Base-by-base conservation (phyloP, 2,113 vertebrate genomes). In the Ia io region DNA sequence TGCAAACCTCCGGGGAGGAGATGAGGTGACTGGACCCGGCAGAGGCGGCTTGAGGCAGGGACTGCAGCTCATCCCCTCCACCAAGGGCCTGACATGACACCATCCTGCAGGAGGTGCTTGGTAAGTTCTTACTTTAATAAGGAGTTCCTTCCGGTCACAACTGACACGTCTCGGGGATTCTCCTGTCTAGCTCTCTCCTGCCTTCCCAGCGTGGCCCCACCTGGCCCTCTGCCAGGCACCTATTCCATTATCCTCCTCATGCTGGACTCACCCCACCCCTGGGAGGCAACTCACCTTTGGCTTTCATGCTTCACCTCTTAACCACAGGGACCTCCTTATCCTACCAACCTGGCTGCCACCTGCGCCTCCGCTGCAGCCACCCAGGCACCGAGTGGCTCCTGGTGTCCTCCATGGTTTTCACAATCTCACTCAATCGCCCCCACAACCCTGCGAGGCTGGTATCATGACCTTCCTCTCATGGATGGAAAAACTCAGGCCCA, bases 341-440 rank as follows among this genome's bases (percentile, higher is more conserved):
- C 44, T n/a, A 12, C 35, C 13, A 53, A 35, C 42, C 63, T 65
- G 6, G 70, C 40, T 70, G n/a, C 23, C 49, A 40, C 20, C 51
- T 53, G 32, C 17, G 9, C 11, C 18, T 22, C 32, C 4, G 12
- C 6, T 3, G 35, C 16, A 51, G 25, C 28, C 5, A 13, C 32
- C 76, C 80, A 69, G 30, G 40, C 9, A 63, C 71, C 1, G 2
- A 65, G 59, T 8, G 3, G 73, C 6, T 67, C 28, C 42, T 3
- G 20, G 28, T 18, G 5, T 2, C 30, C 51, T 20, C 14, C 1
- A 0, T 0, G 11, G 5, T 44, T 42, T 30, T n/a, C n/a, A 32
- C 9, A 18, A 61, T 10, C 37, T 63, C 18, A 9, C 11, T 61
- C 44, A 9, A 40, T 4, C 2, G 9, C 59, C 7, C 10, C 25